These are phyloP conservation scores for Leptodactylus fallax DNA, from an alignment of 2,797 vertebrate genomes.

Conservation along the genomic window DNA sequence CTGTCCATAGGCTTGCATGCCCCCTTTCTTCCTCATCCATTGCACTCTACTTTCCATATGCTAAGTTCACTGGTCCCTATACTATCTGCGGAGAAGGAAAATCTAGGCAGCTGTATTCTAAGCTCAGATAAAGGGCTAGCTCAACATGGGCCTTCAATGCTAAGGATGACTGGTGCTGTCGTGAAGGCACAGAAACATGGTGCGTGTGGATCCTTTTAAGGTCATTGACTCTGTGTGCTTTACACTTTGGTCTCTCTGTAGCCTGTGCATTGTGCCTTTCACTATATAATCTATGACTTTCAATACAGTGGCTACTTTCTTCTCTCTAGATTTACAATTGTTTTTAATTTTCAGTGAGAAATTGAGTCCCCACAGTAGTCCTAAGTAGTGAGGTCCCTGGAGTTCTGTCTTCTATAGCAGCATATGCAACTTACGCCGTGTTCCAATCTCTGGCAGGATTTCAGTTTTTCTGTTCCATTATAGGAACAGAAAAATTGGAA, in stretches of 20 bases:
- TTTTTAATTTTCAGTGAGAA: background rate
- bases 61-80: constrained; percentile 55
- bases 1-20: constrained; percentile 43
- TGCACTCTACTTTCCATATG: constrained; percentile 59
- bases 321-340: background rate
- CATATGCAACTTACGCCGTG: too few relatives aligned
- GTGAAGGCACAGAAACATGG: constrained; percentile 82
- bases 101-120: constrained; percentile 51
- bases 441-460: too few relatives aligned
- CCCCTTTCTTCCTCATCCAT: constrained; percentile 51
- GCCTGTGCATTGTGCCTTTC: constrained; percentile 32
- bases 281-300: background rate
- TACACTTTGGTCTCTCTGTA: constrained; percentile 13
- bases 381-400: background rate
- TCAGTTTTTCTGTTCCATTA: too few relatives aligned
- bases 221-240: constrained; percentile 27
- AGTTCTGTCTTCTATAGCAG: background rate
- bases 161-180: constrained; percentile 77
- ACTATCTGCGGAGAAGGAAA: constrained; percentile 47
- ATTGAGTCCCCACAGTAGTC: background rate
- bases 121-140: constrained; percentile 66
- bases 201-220: constrained; percentile 70
- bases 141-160: constrained; percentile 72
- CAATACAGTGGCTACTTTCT: background rate
- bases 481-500: too few relatives aligned